Conservation (phyloP, 2,888 invertebrate genomes). For the Pristionchus arcanus region DNA sequence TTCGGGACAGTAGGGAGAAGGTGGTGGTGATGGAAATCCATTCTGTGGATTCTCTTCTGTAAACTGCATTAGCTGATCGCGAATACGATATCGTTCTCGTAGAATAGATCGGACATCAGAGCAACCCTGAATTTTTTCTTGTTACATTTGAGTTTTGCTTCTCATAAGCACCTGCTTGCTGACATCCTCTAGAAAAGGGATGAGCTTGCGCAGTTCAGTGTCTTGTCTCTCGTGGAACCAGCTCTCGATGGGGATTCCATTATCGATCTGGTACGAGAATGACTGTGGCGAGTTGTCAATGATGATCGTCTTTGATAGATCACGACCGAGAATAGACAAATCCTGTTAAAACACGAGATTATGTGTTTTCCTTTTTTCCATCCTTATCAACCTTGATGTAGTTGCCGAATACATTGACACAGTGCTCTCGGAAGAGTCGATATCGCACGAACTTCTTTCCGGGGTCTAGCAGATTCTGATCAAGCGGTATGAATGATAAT, state of each 20-base stretch:
- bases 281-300: slow-evolving; percentile 92
- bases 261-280: slow-evolving; percentile 93
- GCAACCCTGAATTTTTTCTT: slow-evolving; percentile 83
- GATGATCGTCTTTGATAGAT: slow-evolving; percentile 91
- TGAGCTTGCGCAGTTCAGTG: slow-evolving; percentile 90
- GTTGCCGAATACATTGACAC: slow-evolving; percentile 94
- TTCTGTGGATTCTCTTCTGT: slow-evolving; percentile 56
- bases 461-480: slow-evolving; percentile 89
- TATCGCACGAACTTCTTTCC: slow-evolving; percentile 90
- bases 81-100: slow-evolving; percentile 91
- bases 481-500: neutral
- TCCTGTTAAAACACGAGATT: slow-evolving; percentile 81
- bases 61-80: slow-evolving; percentile 82
- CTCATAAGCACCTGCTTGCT: slow-evolving; percentile 43
- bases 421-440: slow-evolving; percentile 94
- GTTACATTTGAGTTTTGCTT: neutral
- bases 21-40: slow-evolving; percentile 50
- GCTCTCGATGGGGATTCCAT: slow-evolving; percentile 96
- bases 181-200: slow-evolving; percentile 89
- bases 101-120: slow-evolving; percentile 92
- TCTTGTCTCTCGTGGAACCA: slow-evolving; percentile 95
- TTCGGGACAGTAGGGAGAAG: slow-evolving; percentile 51
- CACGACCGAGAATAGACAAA: slow-evolving; percentile 92
- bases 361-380: neutral
- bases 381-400: slow-evolving; percentile 88